phyloP scores from a whole-genome alignment of 2,797 vertebrate species.

The Gobionotothen gibberifrons region DNA sequence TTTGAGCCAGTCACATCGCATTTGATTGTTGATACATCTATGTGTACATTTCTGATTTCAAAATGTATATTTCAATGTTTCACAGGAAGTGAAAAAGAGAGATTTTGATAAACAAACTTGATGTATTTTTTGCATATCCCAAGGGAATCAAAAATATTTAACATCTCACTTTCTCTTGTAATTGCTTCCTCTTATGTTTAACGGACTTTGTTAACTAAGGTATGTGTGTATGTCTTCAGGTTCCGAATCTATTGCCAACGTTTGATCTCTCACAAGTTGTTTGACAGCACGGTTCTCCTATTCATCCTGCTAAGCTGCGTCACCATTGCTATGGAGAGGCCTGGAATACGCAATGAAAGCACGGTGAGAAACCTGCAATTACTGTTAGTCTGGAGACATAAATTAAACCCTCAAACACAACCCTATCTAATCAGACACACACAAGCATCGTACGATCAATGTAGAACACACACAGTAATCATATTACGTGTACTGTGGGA shows the following conservation, averaged over 20 bases:
- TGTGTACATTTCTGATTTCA: too few species aligned
- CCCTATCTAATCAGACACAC: constrained; percentile 6
- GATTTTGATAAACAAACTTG: background rate
- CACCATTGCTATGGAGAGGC: constrained; percentile 90
- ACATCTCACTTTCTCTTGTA: background rate
- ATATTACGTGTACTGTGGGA: background rate
- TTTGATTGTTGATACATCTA: too few species aligned
- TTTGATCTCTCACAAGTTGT: constrained; percentile 88
- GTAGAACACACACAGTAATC: background rate
- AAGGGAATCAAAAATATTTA: background rate
- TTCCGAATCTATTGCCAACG: constrained; percentile 86
- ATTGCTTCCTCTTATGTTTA: background rate
- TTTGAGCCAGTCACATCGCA: too few species aligned
- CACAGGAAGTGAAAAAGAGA: background rate
- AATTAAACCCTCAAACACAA: background rate
- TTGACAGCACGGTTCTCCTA: constrained; percentile 87
- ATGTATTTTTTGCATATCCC: too few species aligned
- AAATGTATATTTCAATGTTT: too few species aligned
- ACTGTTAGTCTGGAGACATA: background rate
- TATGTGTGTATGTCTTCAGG: constrained; percentile 68
- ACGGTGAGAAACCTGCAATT: constrained; percentile 73
- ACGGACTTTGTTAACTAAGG: background rate
- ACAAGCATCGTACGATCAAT: background rate
- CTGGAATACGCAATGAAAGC: constrained; percentile 84
- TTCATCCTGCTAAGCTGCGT: constrained; percentile 93